Conservation (phyloP, 64 coral and sea anemone genomes). For the Catalaphyllia jardinei region DNA sequence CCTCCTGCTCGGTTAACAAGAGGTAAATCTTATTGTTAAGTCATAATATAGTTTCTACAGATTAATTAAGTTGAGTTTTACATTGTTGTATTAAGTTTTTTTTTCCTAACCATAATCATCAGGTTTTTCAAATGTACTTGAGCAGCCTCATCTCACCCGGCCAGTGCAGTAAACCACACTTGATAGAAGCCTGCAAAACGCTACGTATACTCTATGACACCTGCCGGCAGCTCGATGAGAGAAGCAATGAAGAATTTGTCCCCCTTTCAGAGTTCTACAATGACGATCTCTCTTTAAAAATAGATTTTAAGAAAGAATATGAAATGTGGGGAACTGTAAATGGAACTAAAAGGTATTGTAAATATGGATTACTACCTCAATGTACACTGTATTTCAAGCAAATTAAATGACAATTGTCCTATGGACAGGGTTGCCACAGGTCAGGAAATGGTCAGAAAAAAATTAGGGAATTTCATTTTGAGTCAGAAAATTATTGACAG, state of each 20-base stretch:
- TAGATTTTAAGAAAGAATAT: conserved; percentile 98
- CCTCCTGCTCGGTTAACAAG: too few relatives aligned
- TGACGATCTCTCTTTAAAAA: conserved; percentile 88
- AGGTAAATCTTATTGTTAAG: too few relatives aligned
- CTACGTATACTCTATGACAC: conserved; percentile 65
- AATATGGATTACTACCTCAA: too few relatives aligned
- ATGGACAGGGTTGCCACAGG: too few relatives aligned
- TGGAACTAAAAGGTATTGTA: background rate
- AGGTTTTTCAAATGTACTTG: conserved; percentile 78
- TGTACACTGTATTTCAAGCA: too few relatives aligned
- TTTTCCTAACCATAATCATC: background rate
- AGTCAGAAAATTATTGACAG: too few relatives aligned
- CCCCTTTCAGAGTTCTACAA: conserved; percentile 86
- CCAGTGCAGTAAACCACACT: conserved; percentile 58
- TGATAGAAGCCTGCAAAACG: conserved; percentile 77
- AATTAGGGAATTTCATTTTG: too few relatives aligned
- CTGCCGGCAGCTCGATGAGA: background rate
- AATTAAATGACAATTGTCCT: too few relatives aligned
- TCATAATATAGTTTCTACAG: too few relatives aligned
- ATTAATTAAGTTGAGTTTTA: too few relatives aligned
- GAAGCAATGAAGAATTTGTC: conserved; percentile 25
- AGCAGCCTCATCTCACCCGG: conserved; percentile 64
- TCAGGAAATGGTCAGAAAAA: too few relatives aligned
- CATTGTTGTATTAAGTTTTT: background rate
- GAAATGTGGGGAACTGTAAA: conserved; percentile 67